These are phyloP conservation scores for Numenius phaeopus DNA, from an alignment of 2,797 vertebrate genomes.

Conservation along the genomic window DNA sequence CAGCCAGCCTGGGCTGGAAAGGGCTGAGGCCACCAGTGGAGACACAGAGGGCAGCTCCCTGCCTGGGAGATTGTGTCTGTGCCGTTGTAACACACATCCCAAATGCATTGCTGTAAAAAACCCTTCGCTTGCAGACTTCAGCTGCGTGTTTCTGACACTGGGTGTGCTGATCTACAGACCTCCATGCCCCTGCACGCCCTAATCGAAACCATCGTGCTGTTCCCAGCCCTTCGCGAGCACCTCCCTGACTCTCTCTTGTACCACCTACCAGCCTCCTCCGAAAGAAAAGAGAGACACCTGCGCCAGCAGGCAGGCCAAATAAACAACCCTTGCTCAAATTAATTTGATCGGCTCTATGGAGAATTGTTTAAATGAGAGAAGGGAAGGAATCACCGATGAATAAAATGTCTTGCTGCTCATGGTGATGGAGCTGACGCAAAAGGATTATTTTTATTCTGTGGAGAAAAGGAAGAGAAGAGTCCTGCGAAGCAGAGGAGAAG, in stretches of 20 bases:
- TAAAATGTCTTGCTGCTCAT: constrained; percentile 8
- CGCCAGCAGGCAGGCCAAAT: background rate
- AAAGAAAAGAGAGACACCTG: constrained; percentile 17
- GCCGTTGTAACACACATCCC: background rate
- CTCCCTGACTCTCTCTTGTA: accelerated
- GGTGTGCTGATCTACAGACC: background rate
- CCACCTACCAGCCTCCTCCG: background rate
- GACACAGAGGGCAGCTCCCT: background rate
- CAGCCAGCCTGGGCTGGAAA: background rate
- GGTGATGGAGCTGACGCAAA: constrained; percentile 43
- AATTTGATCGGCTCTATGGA: constrained; percentile 34
- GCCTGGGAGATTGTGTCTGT: background rate
- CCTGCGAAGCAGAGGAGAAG: background rate
- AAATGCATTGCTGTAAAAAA: background rate
- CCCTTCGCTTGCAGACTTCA: background rate
- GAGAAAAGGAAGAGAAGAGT: constrained; percentile 2
- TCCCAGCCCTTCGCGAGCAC: background rate
- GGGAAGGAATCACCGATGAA: background rate
- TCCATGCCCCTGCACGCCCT: accelerated
- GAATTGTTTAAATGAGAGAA: constrained; percentile 64
- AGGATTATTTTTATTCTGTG: constrained; percentile 58
- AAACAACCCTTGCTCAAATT: background rate
- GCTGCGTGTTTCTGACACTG: background rate
- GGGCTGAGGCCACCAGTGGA: background rate
- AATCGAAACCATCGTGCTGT: accelerated